Conservation (phyloP, 1,140 invertebrate genomes). For the Drosophila kurseongensis region DNA sequence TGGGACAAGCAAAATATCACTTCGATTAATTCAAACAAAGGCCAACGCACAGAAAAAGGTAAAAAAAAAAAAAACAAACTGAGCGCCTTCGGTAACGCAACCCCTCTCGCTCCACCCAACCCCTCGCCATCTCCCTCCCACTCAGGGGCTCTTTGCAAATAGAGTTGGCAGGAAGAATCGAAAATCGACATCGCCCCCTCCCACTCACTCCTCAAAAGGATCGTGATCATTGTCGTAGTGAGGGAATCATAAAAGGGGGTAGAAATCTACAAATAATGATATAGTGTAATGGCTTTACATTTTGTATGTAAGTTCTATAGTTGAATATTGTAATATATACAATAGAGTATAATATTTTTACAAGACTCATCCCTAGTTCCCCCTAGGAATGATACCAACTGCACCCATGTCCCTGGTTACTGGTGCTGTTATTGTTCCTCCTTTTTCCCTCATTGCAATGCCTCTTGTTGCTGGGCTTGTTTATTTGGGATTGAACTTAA, state of each 20-base stretch:
- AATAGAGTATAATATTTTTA: not conserved
- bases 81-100: slow-evolving; percentile 1
- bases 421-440: slow-evolving; percentile 1
- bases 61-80: not conserved
- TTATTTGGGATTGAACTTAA: slow-evolving; percentile 79
- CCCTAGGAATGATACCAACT: not conserved
- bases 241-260: too few relatives aligned
- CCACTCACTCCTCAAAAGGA: slow-evolving; percentile 11
- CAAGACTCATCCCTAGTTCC: not conserved
- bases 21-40: slow-evolving; percentile 83
- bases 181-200: slow-evolving; percentile 10
- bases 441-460: slow-evolving; percentile 5
- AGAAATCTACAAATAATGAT: too few relatives aligned
- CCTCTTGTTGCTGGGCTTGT: slow-evolving; percentile 49
- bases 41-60: slow-evolving; percentile 23
- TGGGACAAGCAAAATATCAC: slow-evolving; percentile 82
- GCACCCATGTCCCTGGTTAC: slow-evolving; percentile 1
- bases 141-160: slow-evolving; percentile 50
- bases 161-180: slow-evolving; percentile 49
- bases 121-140: slow-evolving; percentile 16
- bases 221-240: not conserved
- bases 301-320: too few relatives aligned
- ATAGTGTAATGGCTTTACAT: too few relatives aligned
- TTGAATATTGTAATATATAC: too few relatives aligned
- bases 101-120: not conserved